A percentile compares a stretch with the other conserved stretches of the same genome.
Conservation (phyloP, 2,888 invertebrate species). For the Plagodis dolabraria region DNA sequence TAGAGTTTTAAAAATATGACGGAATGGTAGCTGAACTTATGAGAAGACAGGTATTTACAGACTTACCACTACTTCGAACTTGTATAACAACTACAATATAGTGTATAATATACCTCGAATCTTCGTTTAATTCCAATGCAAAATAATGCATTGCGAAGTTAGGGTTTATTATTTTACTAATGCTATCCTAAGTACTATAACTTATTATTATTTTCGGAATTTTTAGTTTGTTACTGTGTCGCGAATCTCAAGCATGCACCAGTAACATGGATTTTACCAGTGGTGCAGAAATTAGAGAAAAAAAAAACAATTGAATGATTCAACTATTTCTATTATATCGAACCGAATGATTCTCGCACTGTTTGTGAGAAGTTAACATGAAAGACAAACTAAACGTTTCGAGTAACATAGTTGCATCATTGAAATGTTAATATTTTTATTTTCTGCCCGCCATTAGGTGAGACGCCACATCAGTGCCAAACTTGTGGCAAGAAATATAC, state of each 20-base stretch:
- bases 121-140: constrained; percentile 1
- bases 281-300: constrained; percentile 78
- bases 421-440: constrained; percentile 70
- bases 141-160: constrained; percentile 6
- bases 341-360: constrained; percentile 1
- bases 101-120: too few species aligned
- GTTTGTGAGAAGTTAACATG: constrained; percentile 25
- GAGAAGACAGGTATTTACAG: too few species aligned
- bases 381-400: constrained; percentile 60
- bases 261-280: constrained; percentile 53
- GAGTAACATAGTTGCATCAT: constrained; percentile 80
- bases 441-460: constrained; percentile 84
- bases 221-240: constrained; percentile 56
- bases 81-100: too few species aligned
- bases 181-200: constrained; percentile 8
- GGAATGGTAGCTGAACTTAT: too few species aligned
- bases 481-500: constrained; percentile 95
- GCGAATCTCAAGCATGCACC: constrained; percentile 75
- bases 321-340: constrained; percentile 67
- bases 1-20: too few species aligned
- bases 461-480: constrained; percentile 94
- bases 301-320: constrained; percentile 75
- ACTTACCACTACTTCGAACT: too few species aligned
- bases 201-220: constrained; percentile 49
- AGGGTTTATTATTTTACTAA: constrained; percentile 14